phyloP scores from a whole-genome alignment of 2,113 vertebrate genomes.

The Ctenodactylus gundi region DNA sequence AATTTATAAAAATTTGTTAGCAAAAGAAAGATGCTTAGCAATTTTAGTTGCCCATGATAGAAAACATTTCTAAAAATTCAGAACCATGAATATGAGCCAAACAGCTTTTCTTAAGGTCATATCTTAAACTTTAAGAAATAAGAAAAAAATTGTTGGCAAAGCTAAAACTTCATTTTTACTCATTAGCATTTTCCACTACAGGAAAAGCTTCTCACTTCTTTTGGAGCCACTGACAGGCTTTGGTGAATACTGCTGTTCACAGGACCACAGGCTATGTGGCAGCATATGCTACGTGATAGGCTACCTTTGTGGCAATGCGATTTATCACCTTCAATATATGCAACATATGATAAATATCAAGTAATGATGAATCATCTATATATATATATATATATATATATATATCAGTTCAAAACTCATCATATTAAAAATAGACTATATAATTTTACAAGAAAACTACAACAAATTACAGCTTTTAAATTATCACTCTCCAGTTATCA shows the following conservation, averaged over 20 bases:
- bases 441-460: conserved; percentile 68
- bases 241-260: conserved; percentile 46
- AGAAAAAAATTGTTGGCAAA: neutral
- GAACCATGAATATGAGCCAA: neutral
- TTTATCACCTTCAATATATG: conserved; percentile 52
- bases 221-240: conserved; percentile 46
- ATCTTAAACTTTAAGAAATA: conserved; percentile 20
- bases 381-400: too few relatives aligned
- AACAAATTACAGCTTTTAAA: conserved; percentile 65
- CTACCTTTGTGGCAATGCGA: conserved; percentile 36
- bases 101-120: neutral
- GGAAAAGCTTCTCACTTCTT: conserved; percentile 56
- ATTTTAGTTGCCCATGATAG: neutral
- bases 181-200: conserved; percentile 43
- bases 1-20: conserved; percentile 19
- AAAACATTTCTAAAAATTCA: neutral
- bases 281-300: conserved; percentile 15
- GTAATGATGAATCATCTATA: conserved; percentile 36
- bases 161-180: conserved; percentile 54
- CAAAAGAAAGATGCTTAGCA: conserved; percentile 32
- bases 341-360: conserved; percentile 58
- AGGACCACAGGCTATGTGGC: conserved; percentile 36
- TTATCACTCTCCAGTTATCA: conserved; percentile 70
- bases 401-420: conserved; percentile 55
- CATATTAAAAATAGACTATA: conserved; percentile 61